Base-by-base conservation (phyloP, 2,797 vertebrate species). In the Sarcophilus harrisii region DNA sequence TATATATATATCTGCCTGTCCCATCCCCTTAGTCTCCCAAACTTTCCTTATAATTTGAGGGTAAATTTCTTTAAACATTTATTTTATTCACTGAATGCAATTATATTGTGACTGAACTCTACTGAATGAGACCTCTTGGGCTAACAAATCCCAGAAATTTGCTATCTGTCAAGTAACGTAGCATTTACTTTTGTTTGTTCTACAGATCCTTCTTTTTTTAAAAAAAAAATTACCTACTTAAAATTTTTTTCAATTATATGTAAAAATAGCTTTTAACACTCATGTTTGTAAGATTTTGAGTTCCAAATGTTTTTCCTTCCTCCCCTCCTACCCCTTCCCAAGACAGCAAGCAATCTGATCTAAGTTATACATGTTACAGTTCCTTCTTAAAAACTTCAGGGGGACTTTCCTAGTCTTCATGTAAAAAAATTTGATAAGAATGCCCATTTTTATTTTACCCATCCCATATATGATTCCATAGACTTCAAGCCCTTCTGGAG, bases 331-430 rank as follows among this genome's bases (percentile, higher is more conserved):
- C 54, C 10, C 5, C 54, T 55, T 55, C 54, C 54, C 9, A 55
- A 55, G 54, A 55, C 54, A 55, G 54, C 9, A 55, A 55, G 9
- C 54, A 55, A 55, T 55, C 54, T 55, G 54, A 55, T 55, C 8
- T 55, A 55, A 55, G 10, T 55, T 55, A 55, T 55, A 55, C 54
- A 55, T 55, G 9, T 55, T 55, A 24, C 93, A 90, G 58, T 27
- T 81, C 12, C 94, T 90, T 52, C 49, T 95, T 93, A 93, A 29
- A 91, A 94, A 93, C 55, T 66, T 90, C 81, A 16, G 73, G 66
- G 38, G 38, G 21, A 49, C 73, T 87, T 49, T 10, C 9, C 9
- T 5, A 49, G 21, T 45, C 57, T 95, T 27, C 92, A 0, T 8
- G 12, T 91, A 4, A 45, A 4, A 13, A 52, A 57, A 60, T 60